These are phyloP conservation scores for Schizopygopsis pylzovi DNA, from an alignment of 2,797 vertebrate genomes.

Conservation along the genomic window DNA sequence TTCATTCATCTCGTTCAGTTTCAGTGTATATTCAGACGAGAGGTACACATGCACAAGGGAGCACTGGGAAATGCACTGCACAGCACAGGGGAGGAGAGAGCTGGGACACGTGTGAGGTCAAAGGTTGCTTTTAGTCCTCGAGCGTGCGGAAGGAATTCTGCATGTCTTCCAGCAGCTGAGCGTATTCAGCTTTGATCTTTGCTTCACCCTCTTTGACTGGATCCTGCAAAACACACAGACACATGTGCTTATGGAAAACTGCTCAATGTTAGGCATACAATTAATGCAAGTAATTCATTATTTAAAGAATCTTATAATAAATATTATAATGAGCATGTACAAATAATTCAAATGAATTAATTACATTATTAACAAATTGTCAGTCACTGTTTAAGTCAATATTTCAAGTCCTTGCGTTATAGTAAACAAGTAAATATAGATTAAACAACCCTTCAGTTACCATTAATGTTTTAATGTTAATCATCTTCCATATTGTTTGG, in stretches of 20 bases:
- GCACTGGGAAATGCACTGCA: constrained; percentile 47
- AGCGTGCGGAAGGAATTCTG: constrained; percentile 94
- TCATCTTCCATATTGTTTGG: neutral
- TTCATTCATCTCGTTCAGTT: neutral
- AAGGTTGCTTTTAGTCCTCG: constrained; percentile 75
- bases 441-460: neutral
- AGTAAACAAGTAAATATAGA: neutral
- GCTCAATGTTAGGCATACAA: constrained; percentile 75
- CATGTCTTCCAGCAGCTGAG: constrained; percentile 95
- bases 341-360: neutral
- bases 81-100: constrained; percentile 29
- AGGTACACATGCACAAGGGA: constrained; percentile 44
- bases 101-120: constrained; percentile 15
- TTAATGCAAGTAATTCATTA: neutral
- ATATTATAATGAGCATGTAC: neutral
- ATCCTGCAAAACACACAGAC: constrained; percentile 78
- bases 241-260: neutral
- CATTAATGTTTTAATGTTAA: neutral
- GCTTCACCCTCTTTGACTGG: constrained; percentile 93
- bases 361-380: neutral
- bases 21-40: constrained; percentile 26
- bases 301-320: neutral
- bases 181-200: constrained; percentile 92
- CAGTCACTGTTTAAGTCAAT: neutral
- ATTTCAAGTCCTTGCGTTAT: neutral